Percentiles rank a stretch among this genome's conserved stretches.
Evolutionary conservation across 2,113 vertebrate genomes (phyloP).

Genomic region (Gulo gulo): DNA sequence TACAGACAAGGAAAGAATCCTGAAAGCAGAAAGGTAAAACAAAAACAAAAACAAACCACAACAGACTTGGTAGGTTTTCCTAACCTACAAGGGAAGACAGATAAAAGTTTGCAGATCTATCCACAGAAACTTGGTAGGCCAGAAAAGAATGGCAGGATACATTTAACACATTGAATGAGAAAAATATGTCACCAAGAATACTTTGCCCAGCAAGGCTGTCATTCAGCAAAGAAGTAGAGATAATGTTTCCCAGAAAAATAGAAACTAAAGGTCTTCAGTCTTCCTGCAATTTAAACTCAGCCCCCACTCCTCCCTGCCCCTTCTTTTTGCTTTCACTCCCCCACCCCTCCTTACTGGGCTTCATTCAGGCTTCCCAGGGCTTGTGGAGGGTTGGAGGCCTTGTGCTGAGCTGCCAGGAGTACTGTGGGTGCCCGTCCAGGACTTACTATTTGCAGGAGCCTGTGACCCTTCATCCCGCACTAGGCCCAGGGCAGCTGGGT

Average conservation of each 20-base stretch:
- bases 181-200: not conserved
- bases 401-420: not conserved
- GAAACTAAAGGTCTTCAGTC: not conserved
- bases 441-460: not conserved
- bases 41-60: no score
- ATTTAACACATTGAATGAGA: not conserved
- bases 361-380: not conserved
- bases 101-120: not conserved
- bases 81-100: not conserved
- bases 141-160: no score
- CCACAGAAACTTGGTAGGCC: not conserved
- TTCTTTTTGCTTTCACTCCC: not conserved
- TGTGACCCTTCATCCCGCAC: not conserved
- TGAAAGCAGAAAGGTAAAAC: not conserved
- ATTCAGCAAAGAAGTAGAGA: not conserved
- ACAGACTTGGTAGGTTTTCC: no score
- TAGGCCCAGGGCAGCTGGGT: not conserved
- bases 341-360: not conserved
- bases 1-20: not conserved
- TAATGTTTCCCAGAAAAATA: not conserved
- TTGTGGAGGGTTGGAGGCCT: not conserved
- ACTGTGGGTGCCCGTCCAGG: not conserved
- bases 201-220: not conserved
- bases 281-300: slow-evolving; percentile 69
- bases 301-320: not conserved